Percentiles rank a stretch among this genome's conserved stretches.
Evolutionary conservation across 2,797 vertebrate genomes (phyloP).

Genomic region (Macropodus opercularis): DNA sequence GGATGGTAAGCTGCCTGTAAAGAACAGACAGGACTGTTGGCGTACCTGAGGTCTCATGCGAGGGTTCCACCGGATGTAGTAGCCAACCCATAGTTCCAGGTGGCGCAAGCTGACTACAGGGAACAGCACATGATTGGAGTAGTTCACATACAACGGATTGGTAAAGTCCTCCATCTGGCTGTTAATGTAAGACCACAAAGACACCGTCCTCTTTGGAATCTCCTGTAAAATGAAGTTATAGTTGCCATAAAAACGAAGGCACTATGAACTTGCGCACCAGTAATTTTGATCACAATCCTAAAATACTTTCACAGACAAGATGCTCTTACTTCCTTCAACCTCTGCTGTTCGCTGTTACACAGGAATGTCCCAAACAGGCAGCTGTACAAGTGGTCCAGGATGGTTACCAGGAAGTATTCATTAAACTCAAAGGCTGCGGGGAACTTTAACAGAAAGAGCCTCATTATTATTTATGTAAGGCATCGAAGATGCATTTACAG

Average conservation of each 20-base stretch:
- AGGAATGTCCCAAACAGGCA: conserved; percentile 97
- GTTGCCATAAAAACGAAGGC: not conserved
- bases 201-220: conserved; percentile 90
- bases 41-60: conserved; percentile 94
- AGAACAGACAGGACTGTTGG: not conserved
- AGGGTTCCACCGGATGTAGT: conserved; percentile 99
- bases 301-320: not conserved
- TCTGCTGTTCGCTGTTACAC: conserved; percentile 95
- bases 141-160: conserved; percentile 94
- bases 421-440: conserved; percentile 98
- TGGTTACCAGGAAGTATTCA: conserved; percentile 93
- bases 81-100: conserved; percentile 96
- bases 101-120: conserved; percentile 96
- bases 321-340: conserved; percentile 88
- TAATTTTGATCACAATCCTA: not conserved
- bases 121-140: conserved; percentile 93
- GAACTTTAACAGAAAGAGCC: conserved; percentile 81
- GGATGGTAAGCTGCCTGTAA: not conserved
- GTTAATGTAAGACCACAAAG: conserved; percentile 97
- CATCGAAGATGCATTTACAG: not conserved
- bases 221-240: conserved; percentile 75
- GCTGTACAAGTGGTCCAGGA: conserved; percentile 97
- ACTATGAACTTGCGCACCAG: not conserved
- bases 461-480: conserved; percentile 13
- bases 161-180: conserved; percentile 95